These are phyloP conservation scores for Pantherophis alleghaniensis DNA, from an alignment of 2,797 vertebrate species.

Conservation along the genomic window DNA sequence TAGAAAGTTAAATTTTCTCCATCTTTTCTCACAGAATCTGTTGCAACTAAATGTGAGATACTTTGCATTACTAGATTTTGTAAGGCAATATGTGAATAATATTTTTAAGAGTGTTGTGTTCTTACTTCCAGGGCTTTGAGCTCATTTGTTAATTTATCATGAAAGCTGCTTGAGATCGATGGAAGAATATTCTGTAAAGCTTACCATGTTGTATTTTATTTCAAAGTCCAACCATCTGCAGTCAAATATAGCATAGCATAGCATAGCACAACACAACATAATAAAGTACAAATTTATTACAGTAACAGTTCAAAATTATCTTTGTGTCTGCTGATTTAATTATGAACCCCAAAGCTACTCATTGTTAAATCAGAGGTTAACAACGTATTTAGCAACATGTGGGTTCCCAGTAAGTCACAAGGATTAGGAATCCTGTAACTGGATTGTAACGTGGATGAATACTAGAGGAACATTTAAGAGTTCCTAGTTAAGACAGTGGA, in stretches of 20 bases:
- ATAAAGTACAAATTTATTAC: background rate
- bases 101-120: background rate
- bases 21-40: background rate
- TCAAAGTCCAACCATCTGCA: background rate
- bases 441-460: background rate
- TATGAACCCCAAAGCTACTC: background rate
- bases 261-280: background rate
- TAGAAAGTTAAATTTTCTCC: background rate
- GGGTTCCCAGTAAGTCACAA: background rate
- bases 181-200: background rate
- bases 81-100: background rate
- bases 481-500: background rate
- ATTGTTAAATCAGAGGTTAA: background rate
- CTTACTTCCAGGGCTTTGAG: background rate
- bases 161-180: background rate
- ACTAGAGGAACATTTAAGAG: background rate
- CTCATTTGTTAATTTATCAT: background rate
- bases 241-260: background rate
- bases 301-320: background rate
- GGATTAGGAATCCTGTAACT: background rate
- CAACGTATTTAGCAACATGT: background rate
- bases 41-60: background rate
- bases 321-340: background rate
- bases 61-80: background rate
- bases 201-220: background rate